A percentile compares a stretch with the other conserved stretches of the same genome.
Evolutionary conservation across 1,140 invertebrate genomes (phyloP).

Genomic region (Himalopsyche phryganea): DNA sequence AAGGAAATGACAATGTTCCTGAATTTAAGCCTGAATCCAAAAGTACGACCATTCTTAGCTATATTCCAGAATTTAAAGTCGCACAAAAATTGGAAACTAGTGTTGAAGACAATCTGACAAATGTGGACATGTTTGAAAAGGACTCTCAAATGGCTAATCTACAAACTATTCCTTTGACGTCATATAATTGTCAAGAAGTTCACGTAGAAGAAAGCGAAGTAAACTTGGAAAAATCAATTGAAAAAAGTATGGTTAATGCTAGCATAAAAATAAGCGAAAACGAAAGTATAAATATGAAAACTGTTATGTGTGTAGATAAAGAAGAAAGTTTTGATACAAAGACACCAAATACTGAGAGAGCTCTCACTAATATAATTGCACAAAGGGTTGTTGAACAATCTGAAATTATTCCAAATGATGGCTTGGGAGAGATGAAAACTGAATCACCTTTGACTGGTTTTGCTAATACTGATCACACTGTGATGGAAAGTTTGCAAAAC

Average conservation of each 20-base stretch:
- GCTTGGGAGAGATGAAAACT: slow-evolving; percentile 36
- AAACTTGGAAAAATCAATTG: not conserved
- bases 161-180: slow-evolving; percentile 22
- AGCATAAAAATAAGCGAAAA: slow-evolving; percentile 18
- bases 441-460: slow-evolving; percentile 26
- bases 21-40: slow-evolving; percentile 6
- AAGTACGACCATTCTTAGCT: slow-evolving; percentile 14
- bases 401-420: slow-evolving; percentile 38
- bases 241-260: slow-evolving; percentile 8
- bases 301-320: slow-evolving; percentile 17
- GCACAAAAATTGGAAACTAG: slow-evolving; percentile 38
- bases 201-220: slow-evolving; percentile 23
- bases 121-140: slow-evolving; percentile 12
- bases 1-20: slow-evolving; percentile 11
- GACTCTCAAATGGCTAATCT: slow-evolving; percentile 10
- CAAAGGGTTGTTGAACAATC: slow-evolving; percentile 44
- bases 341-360: slow-evolving; percentile 19
- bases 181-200: slow-evolving; percentile 23
- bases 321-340: slow-evolving; percentile 5
- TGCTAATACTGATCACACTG: slow-evolving; percentile 40
- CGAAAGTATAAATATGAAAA: slow-evolving; percentile 24
- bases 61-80: slow-evolving; percentile 29
- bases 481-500: slow-evolving; percentile 39
- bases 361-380: slow-evolving; percentile 8
- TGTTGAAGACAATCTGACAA: slow-evolving; percentile 29